Evolutionary conservation across 2,113 vertebrate species (phyloP).

Genomic region (Solea solea): DNA sequence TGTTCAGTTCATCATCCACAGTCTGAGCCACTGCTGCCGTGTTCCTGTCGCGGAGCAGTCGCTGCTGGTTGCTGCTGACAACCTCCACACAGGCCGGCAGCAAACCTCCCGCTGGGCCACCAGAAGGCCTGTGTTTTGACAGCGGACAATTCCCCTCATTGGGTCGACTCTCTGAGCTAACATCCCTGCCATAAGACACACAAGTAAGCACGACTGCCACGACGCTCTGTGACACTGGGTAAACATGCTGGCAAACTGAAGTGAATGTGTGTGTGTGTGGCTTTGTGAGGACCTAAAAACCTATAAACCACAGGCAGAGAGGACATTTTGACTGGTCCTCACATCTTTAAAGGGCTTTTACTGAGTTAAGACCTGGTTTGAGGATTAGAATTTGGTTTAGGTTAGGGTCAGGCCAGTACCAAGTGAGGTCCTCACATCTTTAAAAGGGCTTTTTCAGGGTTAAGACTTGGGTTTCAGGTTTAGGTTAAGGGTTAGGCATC

Average conservation of each 20-base stretch:
- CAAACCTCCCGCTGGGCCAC: constrained; percentile 64
- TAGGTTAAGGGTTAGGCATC: too few species aligned
- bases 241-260: constrained; percentile 62
- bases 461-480: too few species aligned
- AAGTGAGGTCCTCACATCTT: too few species aligned
- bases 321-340: too few species aligned
- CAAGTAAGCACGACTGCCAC: constrained; percentile 57
- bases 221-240: constrained; percentile 51
- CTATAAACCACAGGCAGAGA: constrained; percentile 1
- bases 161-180: constrained; percentile 65
- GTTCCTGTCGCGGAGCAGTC: constrained; percentile 49
- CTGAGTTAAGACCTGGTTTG: too few species aligned
- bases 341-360: too few species aligned
- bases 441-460: too few species aligned
- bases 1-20: constrained; percentile 65
- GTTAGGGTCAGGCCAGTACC: too few species aligned
- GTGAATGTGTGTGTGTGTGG: constrained; percentile 30
- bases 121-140: constrained; percentile 80
- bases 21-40: constrained; percentile 3
- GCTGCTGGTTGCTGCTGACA: constrained; percentile 36
- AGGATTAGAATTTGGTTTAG: too few species aligned
- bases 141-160: constrained; percentile 58
- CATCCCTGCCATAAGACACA: constrained; percentile 60
- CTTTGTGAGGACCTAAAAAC: too few species aligned
- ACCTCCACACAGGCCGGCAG: constrained; percentile 40